Percentiles rank a stretch among this genome's conserved stretches.
These are phyloP conservation scores for Rhadinocentrus ornatus DNA, from an alignment of 2,797 vertebrate species.

Conservation along the genomic window DNA sequence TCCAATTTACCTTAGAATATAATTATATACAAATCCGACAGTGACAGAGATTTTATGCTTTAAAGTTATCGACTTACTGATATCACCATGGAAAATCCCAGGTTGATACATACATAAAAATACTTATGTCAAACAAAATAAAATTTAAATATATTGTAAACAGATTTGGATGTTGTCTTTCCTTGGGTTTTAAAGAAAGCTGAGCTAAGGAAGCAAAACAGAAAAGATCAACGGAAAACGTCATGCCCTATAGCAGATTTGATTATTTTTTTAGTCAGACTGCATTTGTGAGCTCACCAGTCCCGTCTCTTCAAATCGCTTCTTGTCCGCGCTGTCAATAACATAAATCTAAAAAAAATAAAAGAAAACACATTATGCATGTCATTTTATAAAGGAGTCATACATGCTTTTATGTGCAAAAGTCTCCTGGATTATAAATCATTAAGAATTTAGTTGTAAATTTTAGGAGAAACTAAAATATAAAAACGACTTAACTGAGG, in stretches of 20 bases:
- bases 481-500: background rate
- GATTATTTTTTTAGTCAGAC: background rate
- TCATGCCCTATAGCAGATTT: background rate
- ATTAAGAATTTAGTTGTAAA: background rate
- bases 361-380: background rate
- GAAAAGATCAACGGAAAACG: background rate
- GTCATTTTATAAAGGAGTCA: background rate
- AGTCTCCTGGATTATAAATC: background rate
- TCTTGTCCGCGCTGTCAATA: conserved; percentile 92
- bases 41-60: background rate
- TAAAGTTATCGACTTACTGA: too few relatives aligned
- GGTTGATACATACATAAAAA: background rate
- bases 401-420: background rate
- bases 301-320: conserved; percentile 91
- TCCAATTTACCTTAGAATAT: background rate
- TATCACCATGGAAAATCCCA: too few relatives aligned
- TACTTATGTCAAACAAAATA: background rate
- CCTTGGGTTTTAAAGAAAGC: background rate
- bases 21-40: background rate
- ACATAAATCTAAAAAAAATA: conserved; percentile 87
- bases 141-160: background rate
- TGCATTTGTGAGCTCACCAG: conserved; percentile 81
- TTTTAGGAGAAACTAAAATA: background rate
- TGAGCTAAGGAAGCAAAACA: background rate
- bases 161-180: background rate